A percentile compares a stretch with the other conserved stretches of the same genome.
Conservation (phyloP, 2,888 invertebrate genomes). For the Synanthedon vespiformis region DNA sequence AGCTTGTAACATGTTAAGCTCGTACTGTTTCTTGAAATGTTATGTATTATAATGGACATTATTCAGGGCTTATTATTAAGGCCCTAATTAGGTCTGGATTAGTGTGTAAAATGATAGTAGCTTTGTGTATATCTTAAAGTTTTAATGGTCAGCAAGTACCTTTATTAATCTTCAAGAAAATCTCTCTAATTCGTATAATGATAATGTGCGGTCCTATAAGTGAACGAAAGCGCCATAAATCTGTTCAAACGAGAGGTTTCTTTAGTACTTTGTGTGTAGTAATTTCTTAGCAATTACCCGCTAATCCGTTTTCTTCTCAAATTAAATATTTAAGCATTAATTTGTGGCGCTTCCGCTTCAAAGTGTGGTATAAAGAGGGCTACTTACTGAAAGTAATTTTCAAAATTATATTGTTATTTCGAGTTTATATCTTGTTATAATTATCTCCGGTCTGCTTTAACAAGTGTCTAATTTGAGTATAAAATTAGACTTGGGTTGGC, state of each 20-base stretch:
- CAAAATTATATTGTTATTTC: constrained; percentile 59
- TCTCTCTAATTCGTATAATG: constrained; percentile 55
- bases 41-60: neutral
- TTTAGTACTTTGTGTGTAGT: constrained; percentile 19
- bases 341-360: constrained; percentile 55
- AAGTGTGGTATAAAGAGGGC: constrained; percentile 44
- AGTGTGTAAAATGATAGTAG: constrained; percentile 60
- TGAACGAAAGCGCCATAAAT: neutral
- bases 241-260: constrained; percentile 9
- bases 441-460: constrained; percentile 58
- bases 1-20: no score
- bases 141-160: constrained; percentile 42
- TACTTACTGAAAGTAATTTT: constrained; percentile 56
- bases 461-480: constrained; percentile 53
- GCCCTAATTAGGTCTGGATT: constrained; percentile 28
- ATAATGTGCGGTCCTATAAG: constrained; percentile 28
- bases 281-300: constrained; percentile 41
- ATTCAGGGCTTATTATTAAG: constrained; percentile 60
- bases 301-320: constrained; percentile 54
- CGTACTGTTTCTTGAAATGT: neutral
- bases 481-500: constrained; percentile 29
- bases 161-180: constrained; percentile 56
- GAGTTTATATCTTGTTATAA: constrained; percentile 56
- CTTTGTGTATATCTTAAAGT: constrained; percentile 41
- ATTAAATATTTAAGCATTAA: constrained; percentile 60